Evolutionary conservation across 2,113 vertebrate species (phyloP), one percentile per base, ranked within the genome.

Genomic region (Aldabrachelys gigantea): DNA sequence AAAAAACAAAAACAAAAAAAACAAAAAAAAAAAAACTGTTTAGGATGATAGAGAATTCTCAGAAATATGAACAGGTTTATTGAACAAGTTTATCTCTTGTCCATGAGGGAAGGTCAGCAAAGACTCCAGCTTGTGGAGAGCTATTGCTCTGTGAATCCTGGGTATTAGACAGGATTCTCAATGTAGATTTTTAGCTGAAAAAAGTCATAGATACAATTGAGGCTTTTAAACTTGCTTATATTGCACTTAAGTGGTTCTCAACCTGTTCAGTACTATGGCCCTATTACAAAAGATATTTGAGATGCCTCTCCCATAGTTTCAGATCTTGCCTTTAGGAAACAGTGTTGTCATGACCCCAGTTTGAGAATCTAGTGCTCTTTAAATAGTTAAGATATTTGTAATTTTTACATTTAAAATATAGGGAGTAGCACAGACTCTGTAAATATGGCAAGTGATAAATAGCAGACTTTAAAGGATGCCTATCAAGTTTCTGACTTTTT

Each of bases 121-220:
- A 38, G 35, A 75, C n/a, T 75, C 10, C 13, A 16, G 52, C 31
- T 93, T 86, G 85, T 0, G 0, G 14, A 84, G 35, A 62, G 25
- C 11, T 17, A n/a, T 81, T 62, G 4, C 16, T 85, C 24, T 85
- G 13, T 80, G 90, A 85, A 17, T 1, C 57, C 7, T 88, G 65
- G 38, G 2, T 12, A 6, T 69, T 41, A 83, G 79, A 87, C 4
- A 12, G 10, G 75, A 0, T 79, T 57, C 27, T 92, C 2, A 6
- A 1, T 14, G 25, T 50, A 3, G 3, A 3, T 7, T 47, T 52
- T 78, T 35, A 6, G 72, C 1, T 9, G 84, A 59, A 4, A 24
- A 88, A 87, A 50, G 22, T 52, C 88, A 4, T 80, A 5, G 0
- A 0, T 49, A 81, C 47, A 65, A n/a, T 19, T 65, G 31, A 65